These are phyloP conservation scores for Noturus placidus DNA, from an alignment of 2,113 vertebrate genomes.

Conservation along the genomic window DNA sequence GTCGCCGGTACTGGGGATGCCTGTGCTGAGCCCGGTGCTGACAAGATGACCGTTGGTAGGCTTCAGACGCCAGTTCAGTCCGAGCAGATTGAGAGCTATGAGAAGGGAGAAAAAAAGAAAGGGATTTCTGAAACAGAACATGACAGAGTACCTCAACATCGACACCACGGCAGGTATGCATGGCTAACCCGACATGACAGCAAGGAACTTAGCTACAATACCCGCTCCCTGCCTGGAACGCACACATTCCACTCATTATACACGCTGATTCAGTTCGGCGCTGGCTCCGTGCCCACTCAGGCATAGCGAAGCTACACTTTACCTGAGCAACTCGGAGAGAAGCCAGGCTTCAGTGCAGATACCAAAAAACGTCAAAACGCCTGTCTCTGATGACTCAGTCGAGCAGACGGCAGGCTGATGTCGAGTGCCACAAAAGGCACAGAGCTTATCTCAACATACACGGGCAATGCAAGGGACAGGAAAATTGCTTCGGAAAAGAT, in stretches of 20 bases:
- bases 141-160: constrained; percentile 45
- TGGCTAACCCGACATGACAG: constrained; percentile 36
- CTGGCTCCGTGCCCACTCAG: constrained; percentile 37
- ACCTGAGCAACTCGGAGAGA: constrained; percentile 35
- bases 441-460: constrained; percentile 33
- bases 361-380: background rate
- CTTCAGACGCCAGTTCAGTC: constrained; percentile 86
- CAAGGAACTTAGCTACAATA: constrained; percentile 34
- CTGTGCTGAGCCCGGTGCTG: constrained; percentile 81
- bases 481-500: constrained; percentile 38
- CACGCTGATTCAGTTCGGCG: constrained; percentile 16
- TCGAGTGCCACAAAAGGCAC: constrained; percentile 31
- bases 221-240: constrained; percentile 33
- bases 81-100: constrained; percentile 86
- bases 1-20: constrained; percentile 75
- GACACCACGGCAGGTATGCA: constrained; percentile 29
- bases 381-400: constrained; percentile 37
- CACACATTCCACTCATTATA: constrained; percentile 35
- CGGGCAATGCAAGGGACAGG: constrained; percentile 4
- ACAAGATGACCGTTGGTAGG: constrained; percentile 84
- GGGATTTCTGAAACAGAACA: constrained; percentile 37
- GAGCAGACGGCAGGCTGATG: constrained; percentile 25
- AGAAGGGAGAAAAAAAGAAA: constrained; percentile 31
- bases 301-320: constrained; percentile 42
- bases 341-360: constrained; percentile 18